Base-by-base conservation (phyloP, 2,888 invertebrate genomes). In the Emesis furor region DNA sequence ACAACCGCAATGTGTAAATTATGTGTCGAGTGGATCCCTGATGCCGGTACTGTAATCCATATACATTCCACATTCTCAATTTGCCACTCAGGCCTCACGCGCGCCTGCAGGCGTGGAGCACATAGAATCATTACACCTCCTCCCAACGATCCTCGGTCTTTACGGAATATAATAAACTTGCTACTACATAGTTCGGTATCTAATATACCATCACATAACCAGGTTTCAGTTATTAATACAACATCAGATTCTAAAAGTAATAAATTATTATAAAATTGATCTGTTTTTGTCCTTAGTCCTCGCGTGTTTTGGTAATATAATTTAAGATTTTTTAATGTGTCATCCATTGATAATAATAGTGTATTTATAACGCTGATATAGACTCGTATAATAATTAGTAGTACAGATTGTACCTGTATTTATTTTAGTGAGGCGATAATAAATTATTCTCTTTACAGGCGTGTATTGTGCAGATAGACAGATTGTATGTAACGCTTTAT, bases 241-340 rank as follows among this genome's bases (percentile, higher is more conserved):
- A 75, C n/a, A 42, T 75, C 75, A 32, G 30, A 30, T 2, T 75
- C 42, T 10, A 24, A 8, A 42, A 39, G 6, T 65, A 42, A 30
- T 10, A 46, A 35, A 17, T 42, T 65, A 8, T 35, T 75, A 6
- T 67, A 30, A 75, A 75, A 65, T 30, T 67, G 32, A 42, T 46
- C n/a, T 35, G 62, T n/a, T 46, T 37, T 74, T 37, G 74, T 74
- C 17, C 62, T 59, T 24, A 74, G 24, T n/a, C 74, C 62, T 17
- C 74, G 12, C 7, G 37, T 32, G 17, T 72, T 78, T 42, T 78
- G 77, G 35, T 78, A 78, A 17, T 14, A 78, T 46, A 72, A 12
- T 51, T 71, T 65, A n/a, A 76, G 17, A 3, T 46, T 35, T 1
- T 68, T 51, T 3, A 68, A n/a, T 42, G 35, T 35, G 30, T 42